Evolutionary conservation across 1,140 invertebrate species (phyloP).

Genomic region (Rhyacophila brunnea): DNA sequence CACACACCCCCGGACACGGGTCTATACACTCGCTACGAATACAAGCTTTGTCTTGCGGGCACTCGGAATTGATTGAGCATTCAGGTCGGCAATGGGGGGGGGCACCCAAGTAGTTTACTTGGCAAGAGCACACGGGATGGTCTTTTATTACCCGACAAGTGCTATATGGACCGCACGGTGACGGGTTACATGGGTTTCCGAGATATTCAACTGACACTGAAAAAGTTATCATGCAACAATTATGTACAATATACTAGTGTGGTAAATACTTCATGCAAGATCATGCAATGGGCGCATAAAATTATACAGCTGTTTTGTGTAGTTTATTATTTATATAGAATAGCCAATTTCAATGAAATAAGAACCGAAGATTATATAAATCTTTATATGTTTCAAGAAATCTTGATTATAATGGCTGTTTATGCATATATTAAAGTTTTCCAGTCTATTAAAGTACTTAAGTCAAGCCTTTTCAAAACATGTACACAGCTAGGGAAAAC

Average conservation of each 20-base stretch:
- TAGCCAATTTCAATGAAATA: too few relatives aligned
- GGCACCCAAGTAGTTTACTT: slow-evolving; percentile 62
- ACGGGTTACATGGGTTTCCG: slow-evolving; percentile 58
- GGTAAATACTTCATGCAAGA: too few relatives aligned
- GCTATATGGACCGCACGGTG: slow-evolving; percentile 68
- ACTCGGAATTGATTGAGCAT: slow-evolving; percentile 70
- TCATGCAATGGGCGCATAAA: too few relatives aligned
- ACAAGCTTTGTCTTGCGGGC: slow-evolving; percentile 67
- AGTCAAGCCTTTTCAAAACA: too few relatives aligned
- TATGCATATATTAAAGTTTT: too few relatives aligned
- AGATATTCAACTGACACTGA: slow-evolving; percentile 38
- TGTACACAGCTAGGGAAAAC: too few relatives aligned
- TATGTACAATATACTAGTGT: background rate
- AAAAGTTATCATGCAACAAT: slow-evolving; percentile 27
- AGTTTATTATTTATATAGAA: too few relatives aligned
- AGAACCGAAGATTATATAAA: too few relatives aligned
- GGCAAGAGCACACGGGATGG: slow-evolving; percentile 66
- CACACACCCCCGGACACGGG: slow-evolving; percentile 73
- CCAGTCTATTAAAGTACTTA: too few relatives aligned
- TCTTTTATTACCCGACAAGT: slow-evolving; percentile 62
- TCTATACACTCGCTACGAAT: slow-evolving; percentile 70
- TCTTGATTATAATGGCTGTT: too few relatives aligned
- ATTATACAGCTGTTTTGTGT: too few relatives aligned
- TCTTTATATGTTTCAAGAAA: too few relatives aligned
- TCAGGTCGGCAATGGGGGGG: slow-evolving; percentile 70